These are phyloP conservation scores for Nerophis lumbriciformis DNA, from an alignment of 2,113 vertebrate species.

Conservation along the genomic window DNA sequence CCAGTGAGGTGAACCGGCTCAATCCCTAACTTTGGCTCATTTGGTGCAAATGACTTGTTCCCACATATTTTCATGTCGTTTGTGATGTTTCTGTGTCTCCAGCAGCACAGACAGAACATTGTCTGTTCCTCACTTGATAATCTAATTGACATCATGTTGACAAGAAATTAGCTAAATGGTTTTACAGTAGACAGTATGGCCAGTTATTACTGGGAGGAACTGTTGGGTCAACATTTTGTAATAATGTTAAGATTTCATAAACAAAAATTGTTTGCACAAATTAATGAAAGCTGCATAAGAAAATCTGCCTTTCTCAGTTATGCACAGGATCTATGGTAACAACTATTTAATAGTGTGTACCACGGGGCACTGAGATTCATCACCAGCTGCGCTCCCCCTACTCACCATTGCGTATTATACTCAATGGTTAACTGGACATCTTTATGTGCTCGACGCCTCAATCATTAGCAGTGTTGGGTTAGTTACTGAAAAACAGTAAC, in stretches of 20 bases:
- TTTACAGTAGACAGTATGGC: slow-evolving; percentile 18
- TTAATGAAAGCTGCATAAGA: background rate
- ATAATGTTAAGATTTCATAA: slow-evolving; percentile 13
- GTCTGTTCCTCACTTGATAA: slow-evolving; percentile 39
- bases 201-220: slow-evolving; percentile 33
- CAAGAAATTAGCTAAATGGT: slow-evolving; percentile 37
- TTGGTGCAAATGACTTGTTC: slow-evolving; percentile 53
- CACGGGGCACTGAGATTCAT: no score
- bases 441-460: no score
- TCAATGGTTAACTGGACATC: no score
- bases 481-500: no score
- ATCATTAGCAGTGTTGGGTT: no score
- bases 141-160: slow-evolving; percentile 43
- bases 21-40: slow-evolving; percentile 51
- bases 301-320: no score
- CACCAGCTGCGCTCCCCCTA: no score
- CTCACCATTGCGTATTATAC: no score
- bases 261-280: background rate
- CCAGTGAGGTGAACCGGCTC: slow-evolving; percentile 62
- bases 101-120: slow-evolving; percentile 25
- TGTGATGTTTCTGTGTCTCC: slow-evolving; percentile 27
- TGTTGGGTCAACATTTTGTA: slow-evolving; percentile 30
- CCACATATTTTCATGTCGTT: slow-evolving; percentile 42
- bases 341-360: no score
- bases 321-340: no score